Percentiles rank a stretch among this genome's conserved stretches.
These are phyloP conservation scores for Machimus rusticus DNA, from an alignment of 2,888 invertebrate species.

Conservation along the genomic window DNA sequence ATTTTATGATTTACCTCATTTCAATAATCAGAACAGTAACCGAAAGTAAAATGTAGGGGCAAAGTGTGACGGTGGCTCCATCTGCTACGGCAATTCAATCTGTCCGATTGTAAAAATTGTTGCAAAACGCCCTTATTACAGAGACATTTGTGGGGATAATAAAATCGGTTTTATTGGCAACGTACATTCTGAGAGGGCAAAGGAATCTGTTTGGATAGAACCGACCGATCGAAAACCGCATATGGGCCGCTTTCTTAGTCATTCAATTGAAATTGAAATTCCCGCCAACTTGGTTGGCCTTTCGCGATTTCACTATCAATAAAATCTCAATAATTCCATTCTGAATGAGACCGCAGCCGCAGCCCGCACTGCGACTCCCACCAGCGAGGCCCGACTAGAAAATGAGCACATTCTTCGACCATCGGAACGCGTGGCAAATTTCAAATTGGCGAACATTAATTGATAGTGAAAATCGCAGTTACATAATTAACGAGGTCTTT, in stretches of 20 bases:
- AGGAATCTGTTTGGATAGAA: not conserved
- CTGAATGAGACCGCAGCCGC: not conserved
- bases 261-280: slow-evolving; percentile 1
- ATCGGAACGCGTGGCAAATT: slow-evolving; percentile 29
- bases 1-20: not conserved
- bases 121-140: not conserved
- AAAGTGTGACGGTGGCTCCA: not conserved
- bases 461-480: slow-evolving; percentile 46
- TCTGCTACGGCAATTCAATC: not conserved
- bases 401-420: slow-evolving; percentile 6
- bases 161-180: not conserved
- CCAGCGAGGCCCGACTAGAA: not conserved
- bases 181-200: not conserved
- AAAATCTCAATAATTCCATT: not conserved
- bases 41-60: not conserved
- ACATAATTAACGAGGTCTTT: slow-evolving; percentile 47
- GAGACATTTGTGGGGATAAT: not conserved
- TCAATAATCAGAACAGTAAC: not conserved
- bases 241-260: not conserved
- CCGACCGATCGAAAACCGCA: not conserved
- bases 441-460: slow-evolving; percentile 38
- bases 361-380: not conserved
- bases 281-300: not conserved
- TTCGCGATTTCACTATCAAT: not conserved
- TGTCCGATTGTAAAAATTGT: not conserved